phyloP scores from a whole-genome alignment of 2,888 invertebrate species.

The Sisyra terminalis region DNA sequence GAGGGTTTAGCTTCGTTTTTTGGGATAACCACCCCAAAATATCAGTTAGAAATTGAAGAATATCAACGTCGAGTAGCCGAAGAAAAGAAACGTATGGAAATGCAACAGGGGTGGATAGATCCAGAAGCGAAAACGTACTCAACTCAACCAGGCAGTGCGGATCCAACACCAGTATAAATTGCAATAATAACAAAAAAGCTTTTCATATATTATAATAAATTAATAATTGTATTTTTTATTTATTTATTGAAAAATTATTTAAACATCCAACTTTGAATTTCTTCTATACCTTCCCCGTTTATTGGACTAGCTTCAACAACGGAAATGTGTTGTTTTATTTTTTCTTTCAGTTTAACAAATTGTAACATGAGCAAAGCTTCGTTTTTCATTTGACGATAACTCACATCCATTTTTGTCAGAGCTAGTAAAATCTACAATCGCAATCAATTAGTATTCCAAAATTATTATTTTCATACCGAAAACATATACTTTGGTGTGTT shows the following conservation, averaged over 20 bases:
- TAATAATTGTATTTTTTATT: no score
- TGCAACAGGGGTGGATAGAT: constrained; percentile 21
- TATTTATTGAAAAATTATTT: background rate
- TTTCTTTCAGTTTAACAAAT: constrained; percentile 47
- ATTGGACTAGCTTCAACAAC: constrained; percentile 63
- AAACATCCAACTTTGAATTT: constrained; percentile 42
- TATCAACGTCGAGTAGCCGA: constrained; percentile 51
- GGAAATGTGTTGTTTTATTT: constrained; percentile 47
- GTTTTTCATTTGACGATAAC: constrained; percentile 74
- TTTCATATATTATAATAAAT: no score
- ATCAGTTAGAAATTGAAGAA: constrained; percentile 73
- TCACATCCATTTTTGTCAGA: constrained; percentile 70
- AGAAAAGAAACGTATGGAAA: constrained; percentile 32
- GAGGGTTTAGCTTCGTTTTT: constrained; percentile 66
- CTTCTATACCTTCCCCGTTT: constrained; percentile 49
- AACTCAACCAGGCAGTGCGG: no score
- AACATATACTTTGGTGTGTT: constrained; percentile 43
- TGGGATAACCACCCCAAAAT: constrained; percentile 80
- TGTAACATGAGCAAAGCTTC: constrained; percentile 72
- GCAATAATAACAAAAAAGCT: no score
- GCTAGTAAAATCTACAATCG: constrained; percentile 44
- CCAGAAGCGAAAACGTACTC: no score
- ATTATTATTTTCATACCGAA: background rate
- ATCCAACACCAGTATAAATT: no score
- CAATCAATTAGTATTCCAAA: constrained; percentile 4